phyloP scores from a whole-genome alignment of 53 echinoderm and acorn worm species.

The Astropecten irregularis region DNA sequence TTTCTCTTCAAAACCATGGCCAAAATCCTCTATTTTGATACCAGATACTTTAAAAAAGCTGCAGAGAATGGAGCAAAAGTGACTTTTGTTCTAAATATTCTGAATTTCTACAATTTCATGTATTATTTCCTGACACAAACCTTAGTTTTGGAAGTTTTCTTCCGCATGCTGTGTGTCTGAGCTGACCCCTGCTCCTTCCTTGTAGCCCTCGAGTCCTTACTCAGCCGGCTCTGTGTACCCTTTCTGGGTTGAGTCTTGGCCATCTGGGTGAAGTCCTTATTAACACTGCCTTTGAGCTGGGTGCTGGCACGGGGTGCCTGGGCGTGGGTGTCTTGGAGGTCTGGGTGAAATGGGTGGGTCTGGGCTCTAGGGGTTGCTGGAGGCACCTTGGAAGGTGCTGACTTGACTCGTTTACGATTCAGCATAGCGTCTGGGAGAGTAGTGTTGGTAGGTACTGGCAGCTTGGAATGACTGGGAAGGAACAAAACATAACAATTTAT shows the following conservation, averaged over 20 bases:
- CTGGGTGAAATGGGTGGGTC: not conserved
- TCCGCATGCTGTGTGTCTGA: constrained; percentile 2
- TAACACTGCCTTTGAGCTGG: not conserved
- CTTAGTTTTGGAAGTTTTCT: not conserved
- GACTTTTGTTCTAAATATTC: too few species aligned
- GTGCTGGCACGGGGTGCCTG: not conserved
- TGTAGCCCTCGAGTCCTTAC: not conserved
- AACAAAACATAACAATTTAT: not conserved
- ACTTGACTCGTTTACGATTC: constrained; percentile 47
- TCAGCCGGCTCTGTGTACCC: not conserved
- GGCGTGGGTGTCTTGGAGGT: not conserved
- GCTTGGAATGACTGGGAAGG: constrained; percentile 22
- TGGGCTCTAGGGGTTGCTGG: not conserved
- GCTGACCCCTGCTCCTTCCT: not conserved
- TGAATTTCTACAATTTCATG: too few species aligned
- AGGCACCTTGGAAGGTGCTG: constrained; percentile 56
- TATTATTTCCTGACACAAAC: constrained; percentile 7
- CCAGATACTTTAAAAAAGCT: too few species aligned
- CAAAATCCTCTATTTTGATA: too few species aligned
- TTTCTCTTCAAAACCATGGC: too few species aligned
- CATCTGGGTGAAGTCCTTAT: not conserved
- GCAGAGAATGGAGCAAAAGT: too few species aligned
- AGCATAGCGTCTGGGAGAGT: not conserved
- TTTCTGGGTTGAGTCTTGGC: constrained; percentile 36
- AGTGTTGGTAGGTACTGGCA: constrained; percentile 9